A percentile compares a stretch with the other conserved stretches of the same genome.
Evolutionary conservation across 2,888 invertebrate species (phyloP).

Genomic region (Biston betularia): DNA sequence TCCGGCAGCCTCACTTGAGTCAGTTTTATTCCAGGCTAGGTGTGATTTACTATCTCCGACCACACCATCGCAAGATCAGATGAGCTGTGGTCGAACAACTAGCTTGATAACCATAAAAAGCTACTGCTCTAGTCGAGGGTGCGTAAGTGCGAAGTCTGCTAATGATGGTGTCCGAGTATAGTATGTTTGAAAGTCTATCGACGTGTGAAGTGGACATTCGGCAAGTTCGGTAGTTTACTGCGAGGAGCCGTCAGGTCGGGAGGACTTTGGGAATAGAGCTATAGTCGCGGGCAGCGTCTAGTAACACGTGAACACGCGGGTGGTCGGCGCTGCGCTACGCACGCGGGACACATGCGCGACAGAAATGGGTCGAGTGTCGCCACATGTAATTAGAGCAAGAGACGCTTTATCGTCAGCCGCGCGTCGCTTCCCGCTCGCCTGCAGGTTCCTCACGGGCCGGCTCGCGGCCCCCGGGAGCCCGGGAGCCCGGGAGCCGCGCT

Average conservation of each 20-base stretch:
- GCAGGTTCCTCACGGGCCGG: constrained; percentile 4
- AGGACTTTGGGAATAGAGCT: background rate
- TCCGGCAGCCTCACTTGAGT: too few species aligned
- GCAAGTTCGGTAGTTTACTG: too few species aligned
- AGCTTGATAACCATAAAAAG: too few species aligned
- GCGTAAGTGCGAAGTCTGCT: too few species aligned
- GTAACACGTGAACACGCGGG: constrained; percentile 45
- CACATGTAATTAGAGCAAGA: constrained; percentile 67
- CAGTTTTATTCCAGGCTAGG: too few species aligned
- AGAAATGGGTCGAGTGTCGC: constrained; percentile 65
- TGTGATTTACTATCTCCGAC: too few species aligned
- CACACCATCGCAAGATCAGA: too few species aligned
- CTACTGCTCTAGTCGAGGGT: too few species aligned
- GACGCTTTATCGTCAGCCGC: constrained; percentile 56
- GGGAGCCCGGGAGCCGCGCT: background rate
- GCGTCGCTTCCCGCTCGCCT: constrained; percentile 7
- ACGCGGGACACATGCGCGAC: constrained; percentile 28
- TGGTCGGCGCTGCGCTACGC: constrained; percentile 59
- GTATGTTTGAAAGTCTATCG: too few species aligned
- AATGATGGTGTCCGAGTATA: too few species aligned
- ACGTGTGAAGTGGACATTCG: too few species aligned
- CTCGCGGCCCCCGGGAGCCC: background rate
- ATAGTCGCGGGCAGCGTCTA: constrained; percentile 40
- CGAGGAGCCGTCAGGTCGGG: background rate
- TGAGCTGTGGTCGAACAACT: too few species aligned